A percentile compares a stretch with the other conserved stretches of the same genome.
These are phyloP conservation scores for Aix galericulata DNA, from an alignment of 2,113 vertebrate genomes.

Conservation along the genomic window DNA sequence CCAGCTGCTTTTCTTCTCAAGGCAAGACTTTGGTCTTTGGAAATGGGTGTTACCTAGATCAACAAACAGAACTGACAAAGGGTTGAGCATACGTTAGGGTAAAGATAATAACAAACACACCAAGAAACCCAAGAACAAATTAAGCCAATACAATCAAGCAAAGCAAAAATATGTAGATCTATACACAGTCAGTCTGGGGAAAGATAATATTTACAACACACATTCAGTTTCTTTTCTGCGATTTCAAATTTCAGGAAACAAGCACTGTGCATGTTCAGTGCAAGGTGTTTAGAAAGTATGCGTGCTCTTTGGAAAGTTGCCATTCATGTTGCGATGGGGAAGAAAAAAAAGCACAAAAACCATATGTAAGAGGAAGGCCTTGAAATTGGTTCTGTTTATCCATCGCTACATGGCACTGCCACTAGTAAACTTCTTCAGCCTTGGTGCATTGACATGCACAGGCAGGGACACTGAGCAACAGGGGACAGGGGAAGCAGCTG, in stretches of 20 bases:
- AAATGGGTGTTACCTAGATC: not conserved
- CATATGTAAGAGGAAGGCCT: not conserved
- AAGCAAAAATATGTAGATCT: not conserved
- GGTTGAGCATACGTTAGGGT: fast-evolving
- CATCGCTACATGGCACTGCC: not conserved
- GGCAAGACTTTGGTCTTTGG: not conserved
- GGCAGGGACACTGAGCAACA: not conserved
- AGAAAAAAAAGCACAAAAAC: not conserved
- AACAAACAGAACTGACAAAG: not conserved
- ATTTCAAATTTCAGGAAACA: not conserved
- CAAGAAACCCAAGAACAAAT: not conserved
- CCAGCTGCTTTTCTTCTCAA: not conserved
- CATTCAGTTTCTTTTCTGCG: not conserved
- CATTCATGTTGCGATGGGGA: fast-evolving
- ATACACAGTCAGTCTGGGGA: not conserved
- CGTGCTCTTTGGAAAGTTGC: not conserved
- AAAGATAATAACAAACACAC: not conserved
- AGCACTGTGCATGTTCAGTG: fast-evolving
- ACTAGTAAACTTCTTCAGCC: not conserved
- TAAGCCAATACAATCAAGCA: slow-evolving; percentile 13
- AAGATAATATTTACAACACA: slow-evolving; percentile 23
- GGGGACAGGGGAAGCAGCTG: not conserved
- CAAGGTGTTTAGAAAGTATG: not conserved
- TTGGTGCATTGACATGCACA: not conserved
- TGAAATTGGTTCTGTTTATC: not conserved